Conservation (phyloP, 2,888 invertebrate species). For the Ptychoptera contaminata region DNA sequence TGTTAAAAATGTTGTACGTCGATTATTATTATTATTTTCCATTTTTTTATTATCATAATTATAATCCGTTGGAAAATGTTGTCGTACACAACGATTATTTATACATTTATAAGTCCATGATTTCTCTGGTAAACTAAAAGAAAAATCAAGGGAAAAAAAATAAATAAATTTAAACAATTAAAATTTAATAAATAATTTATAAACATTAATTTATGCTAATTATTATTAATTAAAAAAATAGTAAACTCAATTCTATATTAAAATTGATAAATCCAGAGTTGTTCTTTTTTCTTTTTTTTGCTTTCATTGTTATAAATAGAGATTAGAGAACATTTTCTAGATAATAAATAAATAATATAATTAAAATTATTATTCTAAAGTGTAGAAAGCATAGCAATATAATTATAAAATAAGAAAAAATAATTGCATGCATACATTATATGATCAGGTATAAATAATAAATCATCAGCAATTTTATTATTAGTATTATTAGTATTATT, state of each 20-base stretch:
- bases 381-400: neutral
- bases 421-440: slow-evolving; percentile 5
- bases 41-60: slow-evolving; percentile 13
- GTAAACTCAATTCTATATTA: too few species aligned
- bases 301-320: too few species aligned
- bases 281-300: too few species aligned
- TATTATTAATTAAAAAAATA: too few species aligned
- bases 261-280: too few species aligned
- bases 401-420: slow-evolving; percentile 4
- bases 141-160: neutral
- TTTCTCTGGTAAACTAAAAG: slow-evolving; percentile 25
- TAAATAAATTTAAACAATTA: neutral
- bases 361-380: neutral
- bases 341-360: too few species aligned
- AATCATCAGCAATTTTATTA: too few species aligned
- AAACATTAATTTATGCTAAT: too few species aligned
- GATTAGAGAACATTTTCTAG: too few species aligned
- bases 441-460: neutral
- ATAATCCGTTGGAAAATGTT: slow-evolving; percentile 26
- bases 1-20: slow-evolving; percentile 45
- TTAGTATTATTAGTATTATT: too few species aligned
- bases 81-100: slow-evolving; percentile 50
- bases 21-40: slow-evolving; percentile 17
- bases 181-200: neutral
- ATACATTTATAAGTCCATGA: slow-evolving; percentile 69